Evolutionary conservation across 2,888 invertebrate genomes (phyloP).

Genomic region (Perizoma flavofasciatum): DNA sequence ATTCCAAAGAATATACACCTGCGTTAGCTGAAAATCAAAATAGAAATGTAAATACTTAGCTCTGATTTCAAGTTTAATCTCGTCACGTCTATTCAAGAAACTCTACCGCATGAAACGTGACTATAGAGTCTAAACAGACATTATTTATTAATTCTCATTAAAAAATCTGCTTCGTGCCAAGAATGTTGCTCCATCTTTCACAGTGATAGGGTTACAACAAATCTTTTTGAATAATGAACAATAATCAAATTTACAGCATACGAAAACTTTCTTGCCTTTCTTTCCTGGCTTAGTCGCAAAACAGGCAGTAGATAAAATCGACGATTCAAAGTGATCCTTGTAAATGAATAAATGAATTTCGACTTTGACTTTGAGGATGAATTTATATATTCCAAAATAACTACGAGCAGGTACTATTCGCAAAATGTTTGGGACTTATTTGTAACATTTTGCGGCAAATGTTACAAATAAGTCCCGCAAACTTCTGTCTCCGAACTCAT

Average conservation of each 20-base stretch:
- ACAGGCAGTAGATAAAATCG: too few relatives aligned
- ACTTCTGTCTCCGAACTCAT: not conserved
- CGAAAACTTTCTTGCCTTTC: too few relatives aligned
- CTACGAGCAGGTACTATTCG: too few relatives aligned
- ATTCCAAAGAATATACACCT: too few relatives aligned
- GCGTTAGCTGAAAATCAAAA: too few relatives aligned
- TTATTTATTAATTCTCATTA: conserved; percentile 3
- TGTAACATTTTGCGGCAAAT: not conserved
- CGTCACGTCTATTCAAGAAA: not conserved
- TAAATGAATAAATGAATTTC: too few relatives aligned
- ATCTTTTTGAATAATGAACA: not conserved
- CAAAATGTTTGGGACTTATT: too few relatives aligned
- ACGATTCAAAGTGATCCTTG: too few relatives aligned
- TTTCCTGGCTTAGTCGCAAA: too few relatives aligned
- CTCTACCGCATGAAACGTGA: not conserved
- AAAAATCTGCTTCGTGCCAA: not conserved
- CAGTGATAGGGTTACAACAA: not conserved
- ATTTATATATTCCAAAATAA: not conserved
- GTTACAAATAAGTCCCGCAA: too few relatives aligned
- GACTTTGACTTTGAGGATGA: not conserved
- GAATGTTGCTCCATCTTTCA: not conserved
- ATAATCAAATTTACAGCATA: not conserved
- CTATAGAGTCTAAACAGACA: conserved; percentile 4
- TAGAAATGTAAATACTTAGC: too few relatives aligned
- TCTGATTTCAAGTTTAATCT: too few relatives aligned